Conservation (phyloP, 2,888 invertebrate species). For the Apodemia mormo region DNA sequence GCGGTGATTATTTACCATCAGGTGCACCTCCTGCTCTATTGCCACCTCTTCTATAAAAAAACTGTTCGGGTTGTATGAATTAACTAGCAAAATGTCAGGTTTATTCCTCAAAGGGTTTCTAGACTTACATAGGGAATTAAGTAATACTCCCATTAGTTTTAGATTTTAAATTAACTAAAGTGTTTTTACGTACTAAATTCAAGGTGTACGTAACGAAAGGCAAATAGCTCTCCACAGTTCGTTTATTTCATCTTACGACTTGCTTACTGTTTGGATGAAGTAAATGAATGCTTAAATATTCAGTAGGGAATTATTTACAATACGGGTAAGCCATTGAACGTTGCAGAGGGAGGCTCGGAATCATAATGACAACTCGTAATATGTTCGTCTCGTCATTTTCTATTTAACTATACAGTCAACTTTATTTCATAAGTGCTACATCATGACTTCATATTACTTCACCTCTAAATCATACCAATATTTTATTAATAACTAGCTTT, state of each 20-base stretch:
- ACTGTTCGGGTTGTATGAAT: no score
- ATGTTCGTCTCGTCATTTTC: not conserved
- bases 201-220: slow-evolving; percentile 43
- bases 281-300: slow-evolving; percentile 16
- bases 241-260: slow-evolving; percentile 45
- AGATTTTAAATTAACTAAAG: not conserved
- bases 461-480: no score
- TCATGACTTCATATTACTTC: no score
- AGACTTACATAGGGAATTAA: slow-evolving; percentile 27
- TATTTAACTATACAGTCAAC: not conserved
- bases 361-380: not conserved
- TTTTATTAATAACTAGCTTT: no score
- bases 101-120: no score
- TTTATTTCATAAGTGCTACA: no score
- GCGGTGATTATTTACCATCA: no score
- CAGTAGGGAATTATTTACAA: slow-evolving; percentile 12
- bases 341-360: not conserved
- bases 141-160: slow-evolving; percentile 48
- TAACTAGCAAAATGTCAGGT: no score
- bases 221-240: slow-evolving; percentile 52
- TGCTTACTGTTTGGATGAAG: slow-evolving; percentile 11
- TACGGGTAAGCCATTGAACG: not conserved
- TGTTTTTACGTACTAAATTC: slow-evolving; percentile 44
- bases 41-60: no score
- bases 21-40: no score